Evolutionary conservation across 2,888 invertebrate genomes (phyloP), one percentile per base, ranked within the genome.

Genomic region (Dryobota labecula): DNA sequence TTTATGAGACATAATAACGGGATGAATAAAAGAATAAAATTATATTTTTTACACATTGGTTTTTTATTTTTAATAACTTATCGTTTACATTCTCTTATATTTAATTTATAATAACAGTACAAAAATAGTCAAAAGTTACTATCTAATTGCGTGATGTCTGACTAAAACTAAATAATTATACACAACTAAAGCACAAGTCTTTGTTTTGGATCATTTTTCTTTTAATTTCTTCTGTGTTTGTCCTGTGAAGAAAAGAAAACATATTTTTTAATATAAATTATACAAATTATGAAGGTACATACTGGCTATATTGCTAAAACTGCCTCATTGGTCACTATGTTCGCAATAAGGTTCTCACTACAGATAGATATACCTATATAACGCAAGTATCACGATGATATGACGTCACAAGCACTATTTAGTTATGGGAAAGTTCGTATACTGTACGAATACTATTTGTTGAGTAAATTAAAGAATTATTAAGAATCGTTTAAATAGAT

Each of bases 151-250:
- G 92, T 93, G 91, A 92, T 93, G 92, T 92, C 88, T 88, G 86
- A 78, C 90, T 92, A 90, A 86, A 86, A 83, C 84, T 89, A 89
- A 78, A 77, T 76, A 80, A 85, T 82, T 83, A 80, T 79, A 84
- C 79, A 77, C 43, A 70, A 83, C 81, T 88, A 75, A 78, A 85
- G 82, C 84, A 90, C 86, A 87, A 90, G 88, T 91, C 88, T 89
- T 88, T 88, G 82, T 87, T 77, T 80, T 64, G 70, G 64, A 82
- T 92, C 84, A 95, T 84, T 94, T 94, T 49, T 94, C 93, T 87
- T 96, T 96, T 89, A 95, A 88, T 85, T 96, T 96, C 56, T 89
- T 92, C 86, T 94, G 94, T 90, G 95, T 91, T 91, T 94, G 93
- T 84, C 94, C 95, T 96, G 95, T 24, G 92, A 94, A 82, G 51